A percentile compares a stretch with the other conserved stretches of the same genome.
Evolutionary conservation across 1,140 invertebrate species (phyloP).

Genomic region (Metopolophium dirhodum): DNA sequence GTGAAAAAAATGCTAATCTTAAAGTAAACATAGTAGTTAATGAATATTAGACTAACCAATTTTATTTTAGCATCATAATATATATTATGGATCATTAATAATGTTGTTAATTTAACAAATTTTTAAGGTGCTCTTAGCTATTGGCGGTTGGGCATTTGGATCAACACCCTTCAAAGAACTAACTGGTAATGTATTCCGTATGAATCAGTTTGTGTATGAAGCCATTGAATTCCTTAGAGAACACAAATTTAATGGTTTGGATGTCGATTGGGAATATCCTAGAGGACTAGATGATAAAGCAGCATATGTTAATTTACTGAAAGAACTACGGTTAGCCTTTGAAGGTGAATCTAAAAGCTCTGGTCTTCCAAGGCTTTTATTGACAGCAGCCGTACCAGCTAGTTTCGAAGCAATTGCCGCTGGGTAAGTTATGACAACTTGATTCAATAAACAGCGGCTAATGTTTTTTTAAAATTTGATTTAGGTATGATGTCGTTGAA

Average conservation of each 20-base stretch:
- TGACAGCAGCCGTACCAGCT: conserved; percentile 90
- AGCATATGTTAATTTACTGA: conserved; percentile 80
- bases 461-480: conserved; percentile 49
- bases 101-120: neutral
- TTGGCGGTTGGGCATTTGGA: conserved; percentile 94
- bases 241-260: conserved; percentile 93
- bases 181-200: conserved; percentile 86
- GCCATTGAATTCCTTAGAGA: conserved; percentile 90
- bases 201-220: conserved; percentile 95
- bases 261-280: conserved; percentile 97
- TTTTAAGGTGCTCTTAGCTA: conserved; percentile 83
- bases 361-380: conserved; percentile 78
- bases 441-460: neutral
- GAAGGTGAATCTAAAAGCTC: conserved; percentile 82
- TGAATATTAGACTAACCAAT: neutral
- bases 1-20: conserved; percentile 87
- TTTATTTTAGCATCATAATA: neutral
- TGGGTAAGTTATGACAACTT: conserved; percentile 67
- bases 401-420: conserved; percentile 91
- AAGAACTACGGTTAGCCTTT: conserved; percentile 85
- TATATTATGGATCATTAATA: neutral
- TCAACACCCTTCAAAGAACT: conserved; percentile 92
- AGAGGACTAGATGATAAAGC: conserved; percentile 83
- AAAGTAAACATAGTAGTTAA: conserved; percentile 69
- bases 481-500: conserved; percentile 87